Evolutionary conservation across 2,888 invertebrate species (phyloP).

Genomic region (Himalopsyche japonica): DNA sequence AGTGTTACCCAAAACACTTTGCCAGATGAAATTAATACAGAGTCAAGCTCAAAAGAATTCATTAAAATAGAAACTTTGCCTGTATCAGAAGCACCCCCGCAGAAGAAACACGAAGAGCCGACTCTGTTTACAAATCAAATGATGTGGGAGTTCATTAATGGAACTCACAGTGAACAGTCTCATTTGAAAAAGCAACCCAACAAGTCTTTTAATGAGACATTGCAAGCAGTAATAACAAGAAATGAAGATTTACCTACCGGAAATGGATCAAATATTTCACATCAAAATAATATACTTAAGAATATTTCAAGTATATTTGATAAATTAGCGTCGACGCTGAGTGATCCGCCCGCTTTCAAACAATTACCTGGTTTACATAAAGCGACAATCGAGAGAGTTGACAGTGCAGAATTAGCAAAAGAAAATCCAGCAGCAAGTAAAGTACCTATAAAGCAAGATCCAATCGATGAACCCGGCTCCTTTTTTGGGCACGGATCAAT

Average conservation of each 20-base stretch:
- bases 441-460: not conserved
- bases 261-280: not conserved
- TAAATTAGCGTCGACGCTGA: constrained; percentile 59
- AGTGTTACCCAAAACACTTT: constrained; percentile 8
- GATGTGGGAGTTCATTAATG: constrained; percentile 65
- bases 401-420: not conserved
- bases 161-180: constrained; percentile 42
- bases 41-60: constrained; percentile 37
- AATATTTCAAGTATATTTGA: constrained; percentile 70
- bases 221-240: constrained; percentile 66
- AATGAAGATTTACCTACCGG: constrained; percentile 51
- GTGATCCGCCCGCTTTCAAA: not conserved
- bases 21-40: constrained; percentile 7
- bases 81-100: not conserved
- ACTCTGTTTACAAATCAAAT: constrained; percentile 50
- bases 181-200: constrained; percentile 49
- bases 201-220: constrained; percentile 64
- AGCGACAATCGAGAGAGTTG: not conserved
- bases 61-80: constrained; percentile 45
- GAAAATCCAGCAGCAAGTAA: not conserved
- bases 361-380: not conserved
- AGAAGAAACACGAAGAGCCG: constrained; percentile 43
- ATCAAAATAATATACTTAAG: constrained; percentile 50
- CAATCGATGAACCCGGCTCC: not conserved
- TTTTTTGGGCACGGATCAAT: constrained; percentile 47